Conservation (phyloP, 2,113 vertebrate genomes). For the Cynocephalus volans region DNA sequence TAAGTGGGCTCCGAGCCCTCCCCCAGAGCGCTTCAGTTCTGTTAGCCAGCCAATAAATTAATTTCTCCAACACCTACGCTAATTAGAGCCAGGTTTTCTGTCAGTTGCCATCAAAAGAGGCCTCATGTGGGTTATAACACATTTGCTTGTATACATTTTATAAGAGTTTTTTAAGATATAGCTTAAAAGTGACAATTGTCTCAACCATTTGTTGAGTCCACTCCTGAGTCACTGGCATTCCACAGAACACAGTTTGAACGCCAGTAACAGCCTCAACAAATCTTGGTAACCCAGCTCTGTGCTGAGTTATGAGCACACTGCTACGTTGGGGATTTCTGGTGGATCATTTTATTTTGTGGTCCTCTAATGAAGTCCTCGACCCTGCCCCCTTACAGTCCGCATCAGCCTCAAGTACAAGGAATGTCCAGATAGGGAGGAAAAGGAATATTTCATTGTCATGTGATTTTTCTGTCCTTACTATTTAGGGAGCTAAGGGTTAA, state of each 20-base stretch:
- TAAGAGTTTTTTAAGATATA: constrained; percentile 39
- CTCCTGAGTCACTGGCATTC: background rate
- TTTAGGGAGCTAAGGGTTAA: background rate
- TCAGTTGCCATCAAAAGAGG: background rate
- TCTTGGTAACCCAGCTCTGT: background rate
- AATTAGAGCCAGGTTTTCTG: background rate
- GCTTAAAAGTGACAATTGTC: background rate
- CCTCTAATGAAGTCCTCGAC: background rate
- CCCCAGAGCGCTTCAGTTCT: background rate
- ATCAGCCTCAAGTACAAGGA: background rate
- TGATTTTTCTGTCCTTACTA: background rate
- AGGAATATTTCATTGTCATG: background rate
- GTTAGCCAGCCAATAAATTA: background rate
- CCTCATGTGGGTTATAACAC: background rate
- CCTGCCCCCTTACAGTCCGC: background rate
- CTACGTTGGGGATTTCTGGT: background rate
- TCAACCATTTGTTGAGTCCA: background rate
- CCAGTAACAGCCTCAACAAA: background rate
- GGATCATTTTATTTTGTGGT: background rate
- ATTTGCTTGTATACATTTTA: background rate
- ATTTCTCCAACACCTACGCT: background rate
- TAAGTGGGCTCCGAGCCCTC: background rate
- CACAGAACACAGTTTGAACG: background rate
- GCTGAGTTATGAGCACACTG: background rate
- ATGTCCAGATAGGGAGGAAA: background rate